Percentiles rank a stretch among this genome's conserved stretches.
Conservation (phyloP, 2,113 vertebrate genomes). For the Corvus moneduloides region DNA sequence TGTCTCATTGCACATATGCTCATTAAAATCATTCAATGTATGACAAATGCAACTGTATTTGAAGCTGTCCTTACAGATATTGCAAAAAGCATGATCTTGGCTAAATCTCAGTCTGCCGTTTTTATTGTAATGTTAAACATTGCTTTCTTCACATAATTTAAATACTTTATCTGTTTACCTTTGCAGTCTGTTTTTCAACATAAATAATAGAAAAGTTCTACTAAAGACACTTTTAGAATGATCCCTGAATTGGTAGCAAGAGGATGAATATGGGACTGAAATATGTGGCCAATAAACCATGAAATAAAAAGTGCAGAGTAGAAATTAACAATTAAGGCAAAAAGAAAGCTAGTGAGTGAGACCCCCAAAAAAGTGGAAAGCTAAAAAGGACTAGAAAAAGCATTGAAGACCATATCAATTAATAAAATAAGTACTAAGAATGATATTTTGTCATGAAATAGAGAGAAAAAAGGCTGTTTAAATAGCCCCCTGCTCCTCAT, state of each 20-base stretch:
- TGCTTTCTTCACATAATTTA: not conserved
- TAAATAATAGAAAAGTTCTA: not conserved
- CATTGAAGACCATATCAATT: not conserved
- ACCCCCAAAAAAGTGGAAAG: not conserved
- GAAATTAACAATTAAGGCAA: not conserved
- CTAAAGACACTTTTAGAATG: not conserved
- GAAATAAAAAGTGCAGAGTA: not conserved
- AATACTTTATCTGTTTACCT: not conserved
- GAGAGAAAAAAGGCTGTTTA: not conserved
- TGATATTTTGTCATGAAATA: not conserved
- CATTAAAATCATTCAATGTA: not conserved
- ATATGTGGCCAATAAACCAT: not conserved
- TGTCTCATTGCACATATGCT: rapidly evolving
- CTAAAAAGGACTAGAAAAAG: not conserved
- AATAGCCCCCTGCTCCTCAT: not conserved
- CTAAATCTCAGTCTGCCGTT: not conserved
- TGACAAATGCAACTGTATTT: not conserved
- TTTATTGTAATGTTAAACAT: not conserved
- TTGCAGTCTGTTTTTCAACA: not conserved
- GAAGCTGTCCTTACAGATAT: not conserved
- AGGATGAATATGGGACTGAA: not conserved
- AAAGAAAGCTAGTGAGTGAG: not conserved
- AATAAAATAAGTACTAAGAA: not conserved
- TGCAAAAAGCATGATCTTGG: not conserved
- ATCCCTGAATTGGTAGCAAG: not conserved